Evolutionary conservation across 2,888 invertebrate species (phyloP).

Genomic region (Netelia inedita): DNA sequence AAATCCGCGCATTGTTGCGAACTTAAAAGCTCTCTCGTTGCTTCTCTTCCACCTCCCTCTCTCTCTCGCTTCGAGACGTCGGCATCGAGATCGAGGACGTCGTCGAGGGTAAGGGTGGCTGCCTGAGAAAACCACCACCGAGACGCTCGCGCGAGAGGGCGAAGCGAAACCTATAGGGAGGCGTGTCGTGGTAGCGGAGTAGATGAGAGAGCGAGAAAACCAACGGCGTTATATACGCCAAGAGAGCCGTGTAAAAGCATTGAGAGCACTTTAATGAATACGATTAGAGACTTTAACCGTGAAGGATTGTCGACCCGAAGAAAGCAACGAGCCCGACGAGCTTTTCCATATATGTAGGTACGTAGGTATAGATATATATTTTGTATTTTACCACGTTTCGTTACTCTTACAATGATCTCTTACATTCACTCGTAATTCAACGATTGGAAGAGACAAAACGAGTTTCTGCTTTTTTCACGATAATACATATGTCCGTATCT

Average conservation of each 20-base stretch:
- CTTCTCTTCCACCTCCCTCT: constrained; percentile 32
- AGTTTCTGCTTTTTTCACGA: not conserved
- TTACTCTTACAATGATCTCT: not conserved
- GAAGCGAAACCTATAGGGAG: constrained; percentile 46
- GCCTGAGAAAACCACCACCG: constrained; percentile 59
- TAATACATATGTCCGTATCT: too few relatives aligned
- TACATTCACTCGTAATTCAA: constrained; percentile 34
- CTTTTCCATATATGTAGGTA: constrained; percentile 41
- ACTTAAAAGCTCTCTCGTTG: constrained; percentile 81
- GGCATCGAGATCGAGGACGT: constrained; percentile 43
- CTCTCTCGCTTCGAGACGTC: constrained; percentile 24
- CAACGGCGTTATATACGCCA: constrained; percentile 42
- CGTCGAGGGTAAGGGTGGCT: constrained; percentile 32
- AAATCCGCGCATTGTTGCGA: constrained; percentile 85
- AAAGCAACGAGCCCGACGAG: constrained; percentile 72
- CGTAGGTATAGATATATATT: not conserved
- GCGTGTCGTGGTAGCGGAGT: not conserved
- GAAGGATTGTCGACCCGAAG: constrained; percentile 81
- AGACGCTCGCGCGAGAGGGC: constrained; percentile 28
- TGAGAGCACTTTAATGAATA: constrained; percentile 84
- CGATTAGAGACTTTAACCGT: constrained; percentile 83
- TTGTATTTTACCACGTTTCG: constrained; percentile 20
- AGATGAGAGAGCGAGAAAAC: constrained; percentile 44
- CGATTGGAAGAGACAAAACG: not conserved
- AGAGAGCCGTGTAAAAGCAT: constrained; percentile 82